Conservation (phyloP, 1,140 invertebrate genomes). For the Trichonephila inaurata region DNA sequence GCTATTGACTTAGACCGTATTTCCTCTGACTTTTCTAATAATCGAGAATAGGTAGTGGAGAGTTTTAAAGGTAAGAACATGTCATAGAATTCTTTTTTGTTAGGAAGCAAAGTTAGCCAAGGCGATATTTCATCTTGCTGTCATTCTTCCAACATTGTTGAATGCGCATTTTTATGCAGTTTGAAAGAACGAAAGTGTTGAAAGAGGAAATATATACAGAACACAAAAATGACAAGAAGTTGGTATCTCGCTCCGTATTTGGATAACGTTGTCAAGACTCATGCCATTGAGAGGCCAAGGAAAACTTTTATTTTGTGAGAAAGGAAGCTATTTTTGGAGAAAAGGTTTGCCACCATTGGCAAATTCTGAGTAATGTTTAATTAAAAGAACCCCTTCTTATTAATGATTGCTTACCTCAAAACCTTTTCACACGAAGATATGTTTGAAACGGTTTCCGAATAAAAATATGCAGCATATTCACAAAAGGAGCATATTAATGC, state of each 20-base stretch:
- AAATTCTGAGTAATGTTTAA: not conserved
- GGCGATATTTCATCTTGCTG: slow-evolving; percentile 49
- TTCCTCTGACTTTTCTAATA: not conserved
- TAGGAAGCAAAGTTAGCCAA: slow-evolving; percentile 33
- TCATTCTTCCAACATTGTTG: slow-evolving; percentile 56
- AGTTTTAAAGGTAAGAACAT: slow-evolving; percentile 51
- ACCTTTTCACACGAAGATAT: too few species aligned
- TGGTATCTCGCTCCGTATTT: slow-evolving; percentile 20
- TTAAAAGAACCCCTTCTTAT: too few species aligned
- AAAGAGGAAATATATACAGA: slow-evolving; percentile 27
- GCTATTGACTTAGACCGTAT: not conserved
- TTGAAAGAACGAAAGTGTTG: slow-evolving; percentile 33
- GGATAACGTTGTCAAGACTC: not conserved
- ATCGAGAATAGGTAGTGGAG: not conserved
- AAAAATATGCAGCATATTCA: too few species aligned
- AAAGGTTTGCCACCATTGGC: not conserved
- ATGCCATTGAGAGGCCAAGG: not conserved
- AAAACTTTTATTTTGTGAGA: not conserved
- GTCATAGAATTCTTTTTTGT: slow-evolving; percentile 44
- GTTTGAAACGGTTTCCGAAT: too few species aligned
- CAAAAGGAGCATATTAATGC: too few species aligned
- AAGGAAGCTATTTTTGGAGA: not conserved
- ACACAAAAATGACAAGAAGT: not conserved
- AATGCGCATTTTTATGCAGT: slow-evolving; percentile 57
- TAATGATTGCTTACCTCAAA: too few species aligned